Evolutionary conservation across 2,797 vertebrate genomes (phyloP).

Genomic region (Chromis chromis): DNA sequence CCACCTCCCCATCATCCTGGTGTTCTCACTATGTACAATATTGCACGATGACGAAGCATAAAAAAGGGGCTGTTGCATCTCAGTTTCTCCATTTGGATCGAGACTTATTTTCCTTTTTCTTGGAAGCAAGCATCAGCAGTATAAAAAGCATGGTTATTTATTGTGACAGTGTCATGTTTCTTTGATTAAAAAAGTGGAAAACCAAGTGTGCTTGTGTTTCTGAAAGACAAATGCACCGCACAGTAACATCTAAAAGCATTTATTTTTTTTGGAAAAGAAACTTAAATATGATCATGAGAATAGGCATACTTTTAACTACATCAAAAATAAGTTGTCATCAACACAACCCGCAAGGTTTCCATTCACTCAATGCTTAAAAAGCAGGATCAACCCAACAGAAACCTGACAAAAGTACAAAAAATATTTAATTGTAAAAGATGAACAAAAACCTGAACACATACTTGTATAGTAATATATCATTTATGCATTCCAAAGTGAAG

Average conservation of each 20-base stretch:
- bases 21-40: conserved; percentile 76
- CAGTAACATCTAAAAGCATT: conserved; percentile 90
- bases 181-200: conserved; percentile 84
- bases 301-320: conserved; percentile 86
- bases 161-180: conserved; percentile 88
- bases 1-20: conserved; percentile 67
- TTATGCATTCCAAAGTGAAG: conserved; percentile 60
- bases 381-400: conserved; percentile 38
- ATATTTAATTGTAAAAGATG: conserved; percentile 56
- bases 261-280: conserved; percentile 87
- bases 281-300: conserved; percentile 89
- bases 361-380: conserved; percentile 47
- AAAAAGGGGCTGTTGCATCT: conserved; percentile 68
- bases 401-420: conserved; percentile 57
- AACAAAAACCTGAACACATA: conserved; percentile 56
- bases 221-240: conserved; percentile 47
- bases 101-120: conserved; percentile 68
- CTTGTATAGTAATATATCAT: conserved; percentile 53
- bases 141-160: conserved; percentile 89
- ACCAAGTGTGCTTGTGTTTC: conserved; percentile 23
- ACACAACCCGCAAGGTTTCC: conserved; percentile 38
- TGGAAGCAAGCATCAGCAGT: conserved; percentile 78
- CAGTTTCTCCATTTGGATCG: conserved; percentile 75
- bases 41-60: conserved; percentile 77
- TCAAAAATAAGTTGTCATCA: conserved; percentile 76